Base-by-base conservation (phyloP, 2,888 invertebrate genomes). In the Scaptomyza cyrtandrae region DNA sequence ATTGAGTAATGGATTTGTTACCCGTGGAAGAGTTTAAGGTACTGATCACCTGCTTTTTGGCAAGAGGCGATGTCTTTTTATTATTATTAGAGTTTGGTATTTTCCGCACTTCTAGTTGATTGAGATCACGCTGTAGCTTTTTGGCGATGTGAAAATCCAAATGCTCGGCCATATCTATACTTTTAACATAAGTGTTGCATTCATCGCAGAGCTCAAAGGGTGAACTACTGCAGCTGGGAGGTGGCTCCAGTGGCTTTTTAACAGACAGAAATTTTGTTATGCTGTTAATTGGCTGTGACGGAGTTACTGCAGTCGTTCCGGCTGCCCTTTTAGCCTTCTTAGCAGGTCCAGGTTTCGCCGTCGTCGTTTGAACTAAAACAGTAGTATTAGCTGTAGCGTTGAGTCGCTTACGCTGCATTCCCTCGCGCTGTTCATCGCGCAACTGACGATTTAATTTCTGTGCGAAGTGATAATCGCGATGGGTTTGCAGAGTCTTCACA, bases 61-160 rank as follows among this genome's bases (percentile, higher is more conserved):
- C 6, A 37, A 46, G 29, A 2, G 81, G 66, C 0, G 80, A 73
- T 3, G 60, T 16, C 31, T 87, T 81, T 24, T 89, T 87, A 14
- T 11, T 87, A 27, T 11, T 70, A 4, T 16, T 13, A 0, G 64
- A 16, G 6, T 77, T 48, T 0, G 57, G 37, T 6, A 90, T 78
- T 3, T 79, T 84, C n/a, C 80, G 83, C 46, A 88, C 79, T 49
- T 90, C 86, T 19, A 89, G 61, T 44, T 87, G 80, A 71, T 91
- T 91, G 0, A 91, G 69, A 68, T 91, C 82, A 0, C 78, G 80
- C 56, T 91, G 96, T 55, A 98, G 91, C 86, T 95, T 95, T 88
- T 95, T 94, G 6, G 98, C 98, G 81, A 96, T 93, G 91, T 98
- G 98, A 90, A 95, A 97, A 92, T 98, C 98, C 82, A 94, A 91